A percentile compares a stretch with the other conserved stretches of the same genome.
phyloP scores from a whole-genome alignment of 2,797 vertebrate species.

The Squalus acanthias region DNA sequence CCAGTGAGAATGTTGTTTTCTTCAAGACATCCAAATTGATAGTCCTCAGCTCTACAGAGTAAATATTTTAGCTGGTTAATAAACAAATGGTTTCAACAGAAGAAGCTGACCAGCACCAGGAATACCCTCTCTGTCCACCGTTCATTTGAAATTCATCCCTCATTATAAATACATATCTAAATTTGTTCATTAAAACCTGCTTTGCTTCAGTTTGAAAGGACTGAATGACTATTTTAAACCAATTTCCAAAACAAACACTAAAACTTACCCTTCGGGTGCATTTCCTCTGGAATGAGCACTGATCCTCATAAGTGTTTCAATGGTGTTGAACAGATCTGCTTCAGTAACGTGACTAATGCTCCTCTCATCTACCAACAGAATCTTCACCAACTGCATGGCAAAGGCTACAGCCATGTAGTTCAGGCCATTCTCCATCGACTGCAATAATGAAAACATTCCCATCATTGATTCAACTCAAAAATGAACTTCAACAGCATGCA shows the following conservation, averaged over 20 bases:
- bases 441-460: constrained; percentile 34
- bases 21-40: too few species aligned
- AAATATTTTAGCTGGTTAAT: too few species aligned
- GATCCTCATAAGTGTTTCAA: constrained; percentile 97
- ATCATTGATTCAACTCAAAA: background rate
- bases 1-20: too few species aligned
- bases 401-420: constrained; percentile 99
- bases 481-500: background rate
- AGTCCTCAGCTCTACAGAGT: too few species aligned
- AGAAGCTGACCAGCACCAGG: too few species aligned
- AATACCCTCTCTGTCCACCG: too few species aligned
- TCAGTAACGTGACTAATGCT: constrained; percentile 93
- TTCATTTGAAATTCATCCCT: too few species aligned
- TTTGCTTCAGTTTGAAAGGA: background rate
- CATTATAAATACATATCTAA: background rate
- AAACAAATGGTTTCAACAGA: too few species aligned
- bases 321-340: constrained; percentile 96
- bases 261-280: constrained; percentile 88
- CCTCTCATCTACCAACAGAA: constrained; percentile 91
- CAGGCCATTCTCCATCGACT: constrained; percentile 98
- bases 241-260: background rate
- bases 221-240: background rate
- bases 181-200: background rate
- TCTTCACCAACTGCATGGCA: constrained; percentile 97
- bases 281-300: constrained; percentile 97